Conservation (phyloP, 1,140 invertebrate genomes). For the Periplaneta americana region DNA sequence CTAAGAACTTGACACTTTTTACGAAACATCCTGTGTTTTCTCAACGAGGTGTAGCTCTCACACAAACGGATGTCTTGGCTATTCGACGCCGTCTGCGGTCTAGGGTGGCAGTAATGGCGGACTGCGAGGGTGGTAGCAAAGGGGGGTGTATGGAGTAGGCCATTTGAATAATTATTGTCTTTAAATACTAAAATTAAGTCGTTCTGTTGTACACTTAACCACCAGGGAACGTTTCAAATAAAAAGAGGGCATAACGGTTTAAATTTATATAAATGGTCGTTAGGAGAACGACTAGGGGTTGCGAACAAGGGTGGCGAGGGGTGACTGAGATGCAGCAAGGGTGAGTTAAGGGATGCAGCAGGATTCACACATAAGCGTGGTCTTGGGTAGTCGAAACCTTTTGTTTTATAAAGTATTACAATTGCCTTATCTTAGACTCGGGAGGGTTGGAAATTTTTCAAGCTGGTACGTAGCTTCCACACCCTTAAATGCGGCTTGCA, state of each 20-base stretch:
- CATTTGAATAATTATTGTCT: neutral
- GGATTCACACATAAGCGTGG: neutral
- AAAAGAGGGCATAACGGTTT: neutral
- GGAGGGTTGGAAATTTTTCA: neutral
- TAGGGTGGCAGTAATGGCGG: neutral
- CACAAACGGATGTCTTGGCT: neutral
- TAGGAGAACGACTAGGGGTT: neutral
- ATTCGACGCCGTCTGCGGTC: neutral
- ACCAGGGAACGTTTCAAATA: neutral
- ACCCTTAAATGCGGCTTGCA: neutral
- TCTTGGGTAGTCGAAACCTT: neutral
- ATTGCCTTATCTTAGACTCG: neutral
- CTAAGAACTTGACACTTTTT: too few species aligned
- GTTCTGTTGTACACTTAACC: neutral
- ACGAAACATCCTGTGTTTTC: too few species aligned
- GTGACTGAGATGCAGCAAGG: too few species aligned
- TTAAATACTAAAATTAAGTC: neutral
- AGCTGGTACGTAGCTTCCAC: neutral
- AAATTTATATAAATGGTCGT: neutral
- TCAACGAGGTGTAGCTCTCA: too few species aligned
- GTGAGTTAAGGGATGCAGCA: neutral
- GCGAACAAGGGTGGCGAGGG: neutral
- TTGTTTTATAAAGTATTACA: neutral
- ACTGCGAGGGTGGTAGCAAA: neutral
- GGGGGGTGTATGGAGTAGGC: neutral